These are phyloP conservation scores for Trachelus troglodyta DNA, from an alignment of 2,888 invertebrate species.

Conservation along the genomic window DNA sequence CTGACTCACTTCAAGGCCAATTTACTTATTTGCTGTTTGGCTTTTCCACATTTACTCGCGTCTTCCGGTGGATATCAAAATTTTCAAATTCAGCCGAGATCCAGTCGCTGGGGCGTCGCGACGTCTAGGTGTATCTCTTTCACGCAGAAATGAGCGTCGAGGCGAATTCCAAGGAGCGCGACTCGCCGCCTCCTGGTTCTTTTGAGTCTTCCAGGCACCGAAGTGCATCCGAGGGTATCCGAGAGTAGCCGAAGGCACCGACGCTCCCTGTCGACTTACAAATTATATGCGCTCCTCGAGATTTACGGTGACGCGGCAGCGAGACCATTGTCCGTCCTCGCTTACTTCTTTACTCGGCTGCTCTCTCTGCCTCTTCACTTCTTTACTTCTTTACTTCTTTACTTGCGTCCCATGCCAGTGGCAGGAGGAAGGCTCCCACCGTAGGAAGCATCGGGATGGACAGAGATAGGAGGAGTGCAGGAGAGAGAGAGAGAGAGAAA, in stretches of 20 bases:
- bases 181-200: not conserved
- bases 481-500: slow-evolving; percentile 12
- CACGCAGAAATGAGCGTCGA: not conserved
- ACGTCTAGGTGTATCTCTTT: not conserved
- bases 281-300: slow-evolving; percentile 66
- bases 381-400: slow-evolving; percentile 10
- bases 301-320: slow-evolving; percentile 66
- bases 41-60: too few relatives aligned
- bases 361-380: not conserved
- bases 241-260: slow-evolving; percentile 12
- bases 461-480: slow-evolving; percentile 1
- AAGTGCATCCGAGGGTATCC: not conserved
- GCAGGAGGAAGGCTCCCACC: not conserved
- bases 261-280: slow-evolving; percentile 63
- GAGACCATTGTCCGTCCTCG: slow-evolving; percentile 65
- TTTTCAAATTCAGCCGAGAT: too few relatives aligned
- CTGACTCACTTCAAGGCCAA: too few relatives aligned
- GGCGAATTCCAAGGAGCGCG: slow-evolving; percentile 5
- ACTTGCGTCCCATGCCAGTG: not conserved
- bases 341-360: slow-evolving; percentile 47
- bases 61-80: too few relatives aligned
- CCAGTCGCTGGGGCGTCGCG: not conserved
- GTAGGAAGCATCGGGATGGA: not conserved
- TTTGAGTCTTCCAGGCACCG: not conserved
- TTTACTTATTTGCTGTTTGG: too few relatives aligned